These are phyloP conservation scores for Platysteira castanea DNA, from an alignment of 2,113 vertebrate genomes.

Conservation along the genomic window DNA sequence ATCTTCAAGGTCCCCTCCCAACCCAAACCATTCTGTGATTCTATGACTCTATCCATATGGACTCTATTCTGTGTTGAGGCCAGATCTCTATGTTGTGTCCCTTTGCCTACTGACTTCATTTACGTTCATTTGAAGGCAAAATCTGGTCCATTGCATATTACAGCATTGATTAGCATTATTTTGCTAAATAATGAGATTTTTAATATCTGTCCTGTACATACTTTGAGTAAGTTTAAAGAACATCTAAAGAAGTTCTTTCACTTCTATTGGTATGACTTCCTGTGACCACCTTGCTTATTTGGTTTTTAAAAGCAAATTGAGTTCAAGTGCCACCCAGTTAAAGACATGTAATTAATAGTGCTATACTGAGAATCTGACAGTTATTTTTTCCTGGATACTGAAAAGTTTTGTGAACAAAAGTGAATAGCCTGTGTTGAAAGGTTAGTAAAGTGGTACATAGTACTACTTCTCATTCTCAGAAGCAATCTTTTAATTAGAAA, in stretches of 20 bases:
- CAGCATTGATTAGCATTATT: background rate
- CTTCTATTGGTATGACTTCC: background rate
- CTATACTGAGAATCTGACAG: background rate
- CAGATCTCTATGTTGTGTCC: background rate
- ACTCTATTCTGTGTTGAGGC: background rate
- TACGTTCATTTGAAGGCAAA: background rate
- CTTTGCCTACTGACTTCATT: background rate
- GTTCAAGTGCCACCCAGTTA: background rate
- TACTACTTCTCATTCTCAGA: background rate
- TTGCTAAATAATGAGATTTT: background rate
- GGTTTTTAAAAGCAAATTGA: background rate
- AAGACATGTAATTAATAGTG: background rate
- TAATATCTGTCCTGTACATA: background rate
- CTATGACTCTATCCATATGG: background rate
- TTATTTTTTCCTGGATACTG: background rate
- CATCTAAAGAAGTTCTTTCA: background rate
- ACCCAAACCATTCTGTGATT: background rate
- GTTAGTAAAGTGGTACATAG: background rate
- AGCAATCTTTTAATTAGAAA: constrained; percentile 48
- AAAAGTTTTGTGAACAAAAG: background rate
- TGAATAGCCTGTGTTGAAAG: background rate
- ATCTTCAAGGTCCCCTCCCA: background rate
- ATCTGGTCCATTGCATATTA: background rate
- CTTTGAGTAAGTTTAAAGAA: background rate
- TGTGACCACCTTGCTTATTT: background rate